A percentile compares a stretch with the other conserved stretches of the same genome.
These are phyloP conservation scores for Apeltes quadracus DNA, from an alignment of 2,113 vertebrate species.

Conservation along the genomic window DNA sequence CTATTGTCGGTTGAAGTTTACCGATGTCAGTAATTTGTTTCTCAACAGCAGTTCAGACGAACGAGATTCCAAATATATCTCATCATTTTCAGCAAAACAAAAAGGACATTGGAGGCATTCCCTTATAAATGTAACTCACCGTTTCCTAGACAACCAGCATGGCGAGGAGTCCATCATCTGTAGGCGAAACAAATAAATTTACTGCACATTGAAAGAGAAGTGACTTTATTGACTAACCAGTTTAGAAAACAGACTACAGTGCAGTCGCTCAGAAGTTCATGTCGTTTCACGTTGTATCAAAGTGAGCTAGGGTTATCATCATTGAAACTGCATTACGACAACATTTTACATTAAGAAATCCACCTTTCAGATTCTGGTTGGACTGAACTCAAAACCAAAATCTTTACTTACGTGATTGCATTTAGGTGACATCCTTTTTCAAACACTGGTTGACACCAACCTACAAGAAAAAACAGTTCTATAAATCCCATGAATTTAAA, in stretches of 20 bases:
- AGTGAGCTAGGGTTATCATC: constrained; percentile 87
- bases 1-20: rapidly evolving
- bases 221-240: too few relatives aligned
- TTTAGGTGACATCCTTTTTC: too few relatives aligned
- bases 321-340: constrained; percentile 66
- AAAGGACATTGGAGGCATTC: rapidly evolving
- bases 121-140: constrained; percentile 2
- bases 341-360: too few relatives aligned
- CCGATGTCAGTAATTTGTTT: constrained; percentile 66
- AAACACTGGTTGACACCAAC: too few relatives aligned
- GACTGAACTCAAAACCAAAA: too few relatives aligned
- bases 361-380: too few relatives aligned
- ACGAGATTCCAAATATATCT: constrained; percentile 86
- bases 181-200: not conserved
- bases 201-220: not conserved
- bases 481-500: too few relatives aligned
- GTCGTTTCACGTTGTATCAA: constrained; percentile 81
- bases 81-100: constrained; percentile 68
- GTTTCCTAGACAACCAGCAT: rapidly evolving
- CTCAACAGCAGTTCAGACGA: constrained; percentile 89
- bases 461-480: too few relatives aligned
- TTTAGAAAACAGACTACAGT: too few relatives aligned
- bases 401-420: too few relatives aligned
- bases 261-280: constrained; percentile 79
- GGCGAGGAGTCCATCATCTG: not conserved